Conservation (phyloP, 2,113 vertebrate species). For the Seriola quinqueradiata region DNA sequence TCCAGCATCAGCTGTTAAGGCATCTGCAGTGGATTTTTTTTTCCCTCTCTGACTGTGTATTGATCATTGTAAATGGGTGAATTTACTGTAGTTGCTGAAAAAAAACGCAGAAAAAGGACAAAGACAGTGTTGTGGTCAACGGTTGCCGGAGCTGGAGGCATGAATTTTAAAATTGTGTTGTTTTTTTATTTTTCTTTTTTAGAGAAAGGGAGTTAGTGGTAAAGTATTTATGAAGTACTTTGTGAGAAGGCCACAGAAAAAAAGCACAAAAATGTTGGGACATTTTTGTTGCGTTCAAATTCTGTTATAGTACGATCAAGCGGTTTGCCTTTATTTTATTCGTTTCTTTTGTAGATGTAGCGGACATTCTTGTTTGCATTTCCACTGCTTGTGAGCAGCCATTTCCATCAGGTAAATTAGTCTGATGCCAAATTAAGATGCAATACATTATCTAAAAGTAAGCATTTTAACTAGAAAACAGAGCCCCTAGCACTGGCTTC, state of each 20-base stretch:
- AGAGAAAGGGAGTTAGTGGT: neutral
- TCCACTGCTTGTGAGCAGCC: no score
- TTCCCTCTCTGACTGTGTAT: conserved; percentile 33
- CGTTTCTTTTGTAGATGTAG: no score
- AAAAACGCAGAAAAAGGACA: conserved; percentile 20
- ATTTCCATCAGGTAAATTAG: neutral
- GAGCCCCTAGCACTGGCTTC: no score
- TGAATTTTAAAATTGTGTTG: neutral
- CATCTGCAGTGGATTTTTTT: conserved; percentile 40
- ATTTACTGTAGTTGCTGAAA: conserved; percentile 60
- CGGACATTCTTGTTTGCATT: no score
- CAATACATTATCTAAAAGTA: neutral
- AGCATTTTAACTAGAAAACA: neutral
- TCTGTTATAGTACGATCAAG: neutral
- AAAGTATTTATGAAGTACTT: conserved; percentile 17
- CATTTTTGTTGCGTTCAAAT: neutral
- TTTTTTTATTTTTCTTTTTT: no score
- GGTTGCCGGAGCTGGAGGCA: conserved; percentile 20
- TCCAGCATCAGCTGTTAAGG: conserved; percentile 57
- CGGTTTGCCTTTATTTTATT: neutral
- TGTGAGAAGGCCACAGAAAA: neutral
- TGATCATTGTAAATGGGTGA: conserved; percentile 61
- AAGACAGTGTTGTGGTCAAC: conserved; percentile 36
- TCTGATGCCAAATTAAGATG: neutral
- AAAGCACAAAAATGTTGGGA: neutral